phyloP scores from a whole-genome alignment of 2,888 invertebrate species.

The Celastrina argiolus region DNA sequence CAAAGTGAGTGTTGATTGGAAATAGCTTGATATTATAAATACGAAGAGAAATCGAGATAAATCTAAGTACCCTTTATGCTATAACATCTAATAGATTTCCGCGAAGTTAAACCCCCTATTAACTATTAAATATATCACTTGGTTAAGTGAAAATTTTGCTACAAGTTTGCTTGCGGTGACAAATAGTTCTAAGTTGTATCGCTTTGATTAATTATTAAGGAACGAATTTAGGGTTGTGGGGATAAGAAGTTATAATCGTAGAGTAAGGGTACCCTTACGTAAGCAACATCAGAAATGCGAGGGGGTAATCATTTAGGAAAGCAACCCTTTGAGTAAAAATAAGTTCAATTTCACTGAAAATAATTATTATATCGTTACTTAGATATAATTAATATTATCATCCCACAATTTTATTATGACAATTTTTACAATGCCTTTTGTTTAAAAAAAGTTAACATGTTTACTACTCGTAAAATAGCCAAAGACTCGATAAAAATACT shows the following conservation, averaged over 20 bases:
- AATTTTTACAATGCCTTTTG: background rate
- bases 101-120: background rate
- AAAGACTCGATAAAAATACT: slow-evolving; percentile 13
- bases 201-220: slow-evolving; percentile 18
- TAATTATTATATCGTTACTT: too few species aligned
- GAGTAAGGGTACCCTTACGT: background rate
- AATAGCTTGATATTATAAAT: too few species aligned
- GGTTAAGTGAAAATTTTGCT: slow-evolving; percentile 13
- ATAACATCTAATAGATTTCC: background rate
- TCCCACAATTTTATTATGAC: too few species aligned
- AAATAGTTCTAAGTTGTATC: slow-evolving; percentile 16
- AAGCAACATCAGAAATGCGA: background rate
- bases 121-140: slow-evolving; percentile 15
- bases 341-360: too few species aligned
- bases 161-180: slow-evolving; percentile 15
- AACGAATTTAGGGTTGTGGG: slow-evolving; percentile 9
- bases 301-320: background rate
- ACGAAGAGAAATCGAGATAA: too few species aligned
- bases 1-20: too few species aligned
- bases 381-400: too few species aligned
- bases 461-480: slow-evolving; percentile 8
- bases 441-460: slow-evolving; percentile 6
- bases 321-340: background rate
- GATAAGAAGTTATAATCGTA: slow-evolving; percentile 14
- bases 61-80: background rate